Evolutionary conservation across 2,113 vertebrate species (phyloP).

Genomic region (Tenrec ecaudatus): DNA sequence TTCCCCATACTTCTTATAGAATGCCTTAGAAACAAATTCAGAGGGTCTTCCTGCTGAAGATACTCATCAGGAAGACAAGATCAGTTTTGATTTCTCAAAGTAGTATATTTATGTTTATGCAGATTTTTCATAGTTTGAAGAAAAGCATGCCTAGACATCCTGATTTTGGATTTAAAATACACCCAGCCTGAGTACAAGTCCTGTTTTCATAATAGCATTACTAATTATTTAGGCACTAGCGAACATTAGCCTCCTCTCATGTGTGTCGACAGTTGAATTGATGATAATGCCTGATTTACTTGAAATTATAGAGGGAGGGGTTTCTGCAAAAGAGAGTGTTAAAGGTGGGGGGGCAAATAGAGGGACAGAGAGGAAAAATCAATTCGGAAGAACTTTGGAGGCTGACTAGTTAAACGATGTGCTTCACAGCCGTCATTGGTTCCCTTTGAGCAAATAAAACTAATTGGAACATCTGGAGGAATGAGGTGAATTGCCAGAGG

Average conservation of each 20-base stretch:
- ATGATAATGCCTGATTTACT: conserved; percentile 74
- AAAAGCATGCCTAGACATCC: conserved; percentile 68
- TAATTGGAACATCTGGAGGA: conserved; percentile 66
- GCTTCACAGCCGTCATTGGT: conserved; percentile 78
- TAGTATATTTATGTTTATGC: conserved; percentile 72
- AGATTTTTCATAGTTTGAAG: conserved; percentile 79
- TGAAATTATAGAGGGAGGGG: conserved; percentile 63
- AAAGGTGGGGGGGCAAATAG: conserved; percentile 75
- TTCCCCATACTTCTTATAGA: neutral
- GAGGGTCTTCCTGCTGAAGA: neutral
- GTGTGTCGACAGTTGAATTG: conserved; percentile 79
- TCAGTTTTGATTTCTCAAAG: conserved; percentile 64
- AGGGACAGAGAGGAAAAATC: conserved; percentile 16
- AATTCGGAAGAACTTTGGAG: conserved; percentile 72
- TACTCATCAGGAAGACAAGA: conserved; percentile 38
- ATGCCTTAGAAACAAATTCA: neutral
- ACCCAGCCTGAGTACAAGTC: conserved; percentile 30
- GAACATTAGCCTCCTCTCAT: conserved; percentile 78
- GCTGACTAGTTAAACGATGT: conserved; percentile 76
- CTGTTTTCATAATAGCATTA: conserved; percentile 69
- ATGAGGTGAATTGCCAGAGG: conserved; percentile 73
- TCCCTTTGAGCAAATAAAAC: conserved; percentile 77
- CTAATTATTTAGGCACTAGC: conserved; percentile 78
- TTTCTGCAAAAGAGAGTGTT: conserved; percentile 75
- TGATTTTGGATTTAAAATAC: conserved; percentile 77